Evolutionary conservation across 2,113 vertebrate species (phyloP), one percentile per base, ranked within the genome.

Genomic region (Epinephelus moara): DNA sequence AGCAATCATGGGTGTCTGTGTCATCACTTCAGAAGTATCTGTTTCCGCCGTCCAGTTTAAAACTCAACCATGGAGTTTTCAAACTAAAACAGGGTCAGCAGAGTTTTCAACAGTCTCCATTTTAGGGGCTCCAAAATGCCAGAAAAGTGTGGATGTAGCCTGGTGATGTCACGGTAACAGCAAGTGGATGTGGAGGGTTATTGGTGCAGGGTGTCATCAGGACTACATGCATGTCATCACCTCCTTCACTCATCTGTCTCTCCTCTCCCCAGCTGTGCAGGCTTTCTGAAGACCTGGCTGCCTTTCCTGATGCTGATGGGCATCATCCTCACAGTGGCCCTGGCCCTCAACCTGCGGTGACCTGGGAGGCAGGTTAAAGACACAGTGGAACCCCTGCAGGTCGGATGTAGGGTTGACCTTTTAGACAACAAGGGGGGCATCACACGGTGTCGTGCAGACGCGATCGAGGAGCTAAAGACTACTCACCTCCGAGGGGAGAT

Each of bases 221-320:
- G 33, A 37, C 4, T 37, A 8, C 8, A 37, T 7, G 33, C 33
- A 37, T 7, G 33, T 37, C 33, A 37, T 7, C 33, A 37, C 33
- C 33, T 37, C 33, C 52, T 71, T 70, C n/a, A 1, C 57, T 12
- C 21, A n/a, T 9, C 56, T 19, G 45, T 33, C 21, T 23, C 59
- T 56, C 30, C 40, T 12, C 76, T 25, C 8, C 37, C 64, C 21
- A 99, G 98, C 78, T 82, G 96, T 30, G 96, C 93, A 4, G 97
- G 96, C 2, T 98, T 99, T 47, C 94, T 99, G 96, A 99, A 99
- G 95, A 99, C 98, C 76, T 99, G 98, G 98, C 95, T 99, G 79
- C 98, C 98, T 37, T 99, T 98, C 85, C 60, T 97, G 15, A 95
- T 98, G 78, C 87, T 99, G 61, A 63, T 94, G 89, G 96, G 96